Percentiles rank a stretch among this genome's conserved stretches.
Conservation (phyloP, 2,888 invertebrate species). For the Sphinx pinastri region DNA sequence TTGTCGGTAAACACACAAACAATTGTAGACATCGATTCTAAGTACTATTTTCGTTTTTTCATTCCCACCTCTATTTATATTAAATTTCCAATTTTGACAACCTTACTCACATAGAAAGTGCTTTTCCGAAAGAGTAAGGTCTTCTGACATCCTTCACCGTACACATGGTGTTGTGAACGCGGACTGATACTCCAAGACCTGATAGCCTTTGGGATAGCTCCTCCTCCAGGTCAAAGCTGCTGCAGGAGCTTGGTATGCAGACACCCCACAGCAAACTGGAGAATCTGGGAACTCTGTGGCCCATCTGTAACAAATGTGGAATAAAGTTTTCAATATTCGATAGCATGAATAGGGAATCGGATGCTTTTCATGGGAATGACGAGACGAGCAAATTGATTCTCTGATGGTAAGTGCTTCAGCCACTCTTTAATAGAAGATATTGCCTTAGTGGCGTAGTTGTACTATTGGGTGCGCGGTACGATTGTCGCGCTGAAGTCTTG, state of each 20-base stretch:
- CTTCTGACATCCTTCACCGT: constrained; percentile 65
- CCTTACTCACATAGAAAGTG: constrained; percentile 73
- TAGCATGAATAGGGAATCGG: too few relatives aligned
- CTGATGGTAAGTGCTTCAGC: too few relatives aligned
- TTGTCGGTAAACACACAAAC: too few relatives aligned
- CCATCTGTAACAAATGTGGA: constrained; percentile 66
- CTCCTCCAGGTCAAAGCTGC: constrained; percentile 78
- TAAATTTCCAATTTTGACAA: constrained; percentile 19
- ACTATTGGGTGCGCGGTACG: too few relatives aligned
- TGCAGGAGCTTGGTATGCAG: constrained; percentile 84
- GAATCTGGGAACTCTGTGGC: constrained; percentile 84
- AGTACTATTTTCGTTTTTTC: not conserved
- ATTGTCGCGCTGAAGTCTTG: too few relatives aligned
- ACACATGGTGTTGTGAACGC: constrained; percentile 76
- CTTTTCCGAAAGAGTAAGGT: constrained; percentile 74
- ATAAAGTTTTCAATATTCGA: too few relatives aligned
- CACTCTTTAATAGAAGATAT: too few relatives aligned
- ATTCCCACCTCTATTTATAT: not conserved
- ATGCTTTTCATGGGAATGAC: too few relatives aligned
- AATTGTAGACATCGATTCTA: too few relatives aligned
- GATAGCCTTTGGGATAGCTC: constrained; percentile 66
- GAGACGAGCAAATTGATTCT: too few relatives aligned
- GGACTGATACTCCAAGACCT: constrained; percentile 63
- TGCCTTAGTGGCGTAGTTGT: too few relatives aligned
- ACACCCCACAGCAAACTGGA: constrained; percentile 84